Conservation (phyloP, 2,113 vertebrate genomes). For the Psophia crepitans region DNA sequence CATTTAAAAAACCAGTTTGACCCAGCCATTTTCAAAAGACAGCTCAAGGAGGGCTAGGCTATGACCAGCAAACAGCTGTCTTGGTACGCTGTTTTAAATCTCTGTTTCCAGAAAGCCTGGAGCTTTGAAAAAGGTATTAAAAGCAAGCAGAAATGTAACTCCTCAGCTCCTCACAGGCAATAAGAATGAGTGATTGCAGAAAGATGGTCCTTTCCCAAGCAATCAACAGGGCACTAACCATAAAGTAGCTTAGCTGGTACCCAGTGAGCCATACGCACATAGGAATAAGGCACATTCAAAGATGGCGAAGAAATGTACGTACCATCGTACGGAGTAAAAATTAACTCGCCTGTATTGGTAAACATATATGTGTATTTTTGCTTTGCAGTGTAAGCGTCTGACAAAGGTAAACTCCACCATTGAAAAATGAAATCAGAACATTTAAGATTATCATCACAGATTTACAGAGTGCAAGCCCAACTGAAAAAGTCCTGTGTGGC, state of each 20-base stretch:
- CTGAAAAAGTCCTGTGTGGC: background rate
- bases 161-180: background rate
- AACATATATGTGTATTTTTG: background rate
- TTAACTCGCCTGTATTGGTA: fast-evolving
- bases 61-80: background rate
- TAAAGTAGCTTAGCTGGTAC: background rate
- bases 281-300: fast-evolving
- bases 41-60: background rate
- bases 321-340: background rate
- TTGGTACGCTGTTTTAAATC: fast-evolving
- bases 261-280: background rate
- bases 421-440: background rate
- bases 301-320: background rate
- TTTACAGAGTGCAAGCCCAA: background rate
- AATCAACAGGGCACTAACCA: background rate
- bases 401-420: background rate
- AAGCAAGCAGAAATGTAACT: background rate
- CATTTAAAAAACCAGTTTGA: background rate
- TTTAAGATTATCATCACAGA: background rate
- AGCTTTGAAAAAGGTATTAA: background rate
- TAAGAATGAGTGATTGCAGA: background rate
- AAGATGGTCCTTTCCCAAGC: background rate
- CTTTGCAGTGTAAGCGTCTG: background rate
- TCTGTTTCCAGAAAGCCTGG: background rate
- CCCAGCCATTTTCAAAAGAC: background rate